Evolutionary conservation across 2,113 vertebrate genomes (phyloP).

Genomic region (human (Homo sapiens)): DNA sequence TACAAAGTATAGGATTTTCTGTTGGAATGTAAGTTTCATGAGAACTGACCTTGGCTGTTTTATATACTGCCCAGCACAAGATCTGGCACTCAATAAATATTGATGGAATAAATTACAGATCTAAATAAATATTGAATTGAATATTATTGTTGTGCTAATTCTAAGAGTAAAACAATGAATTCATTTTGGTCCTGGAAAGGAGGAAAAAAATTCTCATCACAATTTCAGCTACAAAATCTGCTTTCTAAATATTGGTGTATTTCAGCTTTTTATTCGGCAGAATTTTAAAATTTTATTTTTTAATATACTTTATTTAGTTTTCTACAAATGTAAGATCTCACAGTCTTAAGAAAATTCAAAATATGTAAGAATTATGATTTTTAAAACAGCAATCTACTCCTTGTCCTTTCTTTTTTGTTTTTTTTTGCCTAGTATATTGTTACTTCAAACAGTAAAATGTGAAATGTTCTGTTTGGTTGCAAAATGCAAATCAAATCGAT

Average conservation of each 20-base stretch:
- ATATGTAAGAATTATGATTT: neutral
- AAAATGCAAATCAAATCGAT: slow-evolving; percentile 39
- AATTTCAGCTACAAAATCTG: slow-evolving; percentile 4
- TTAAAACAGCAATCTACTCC: neutral
- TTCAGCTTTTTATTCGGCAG: neutral
- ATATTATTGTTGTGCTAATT: neutral
- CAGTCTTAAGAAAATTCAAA: neutral
- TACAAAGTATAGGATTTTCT: neutral
- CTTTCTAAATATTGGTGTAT: neutral
- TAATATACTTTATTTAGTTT: neutral
- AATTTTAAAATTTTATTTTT: neutral
- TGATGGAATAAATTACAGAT: neutral
- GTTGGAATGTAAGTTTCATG: neutral
- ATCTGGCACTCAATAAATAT: neutral
- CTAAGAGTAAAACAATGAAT: neutral
- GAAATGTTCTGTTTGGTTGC: slow-evolving; percentile 17
- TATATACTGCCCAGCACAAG: neutral
- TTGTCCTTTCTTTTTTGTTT: neutral
- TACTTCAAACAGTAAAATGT: neutral
- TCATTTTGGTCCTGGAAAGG: neutral
- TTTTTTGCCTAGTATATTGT: neutral
- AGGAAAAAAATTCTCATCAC: neutral
- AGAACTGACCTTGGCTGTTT: neutral
- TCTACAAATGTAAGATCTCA: neutral
- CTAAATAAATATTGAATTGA: neutral